Evolutionary conservation across 2,888 invertebrate genomes (phyloP), one percentile per base, ranked within the genome.

Genomic region (Cosmorhoe ocellata): DNA sequence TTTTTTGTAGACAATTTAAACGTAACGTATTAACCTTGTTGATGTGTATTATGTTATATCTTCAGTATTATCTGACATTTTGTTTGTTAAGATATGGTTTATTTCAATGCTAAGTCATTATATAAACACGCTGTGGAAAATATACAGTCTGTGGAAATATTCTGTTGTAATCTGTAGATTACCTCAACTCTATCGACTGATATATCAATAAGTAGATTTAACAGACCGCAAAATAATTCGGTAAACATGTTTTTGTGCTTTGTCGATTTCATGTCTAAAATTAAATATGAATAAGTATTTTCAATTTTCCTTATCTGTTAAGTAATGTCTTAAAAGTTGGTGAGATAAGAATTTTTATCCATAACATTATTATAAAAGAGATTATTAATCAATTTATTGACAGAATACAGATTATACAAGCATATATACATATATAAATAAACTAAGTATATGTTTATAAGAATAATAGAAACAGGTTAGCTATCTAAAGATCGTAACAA

Each of bases 71-170:
- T 64, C 55, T 59, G 42, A 14, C 32, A 33, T 51, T 44, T 52
- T n/a, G 36, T 36, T 28, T 33, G 9, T 52, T 62, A 33, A 61
- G 56, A 54, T 61, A 45, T 42, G 57, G 49, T 61, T 63, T 65
- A 54, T 61, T 63, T 64, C 63, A 62, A 61, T 66, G 59, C 52
- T 60, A 59, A 66, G 56, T 51, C 59, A 51, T 66, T 65, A 66
- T 62, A 51, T 55, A 63, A 67, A 59, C 52, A 61, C 44, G 10
- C 44, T 26, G 40, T 57, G 61, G 61, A 61, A 74, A 59, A 48
- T 45, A 45, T 27, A 33, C 52, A 60, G 59, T 59, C 52, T 58
- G 55, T 62, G 72, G 69, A 74, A 71, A 75, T 70, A 44, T 72
- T 66, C 70, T 34, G n/a, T 11, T 52, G 52, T 60, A 59, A 62